Conservation (phyloP, 2,797 vertebrate species). For the Spondyliosoma cantharus region DNA sequence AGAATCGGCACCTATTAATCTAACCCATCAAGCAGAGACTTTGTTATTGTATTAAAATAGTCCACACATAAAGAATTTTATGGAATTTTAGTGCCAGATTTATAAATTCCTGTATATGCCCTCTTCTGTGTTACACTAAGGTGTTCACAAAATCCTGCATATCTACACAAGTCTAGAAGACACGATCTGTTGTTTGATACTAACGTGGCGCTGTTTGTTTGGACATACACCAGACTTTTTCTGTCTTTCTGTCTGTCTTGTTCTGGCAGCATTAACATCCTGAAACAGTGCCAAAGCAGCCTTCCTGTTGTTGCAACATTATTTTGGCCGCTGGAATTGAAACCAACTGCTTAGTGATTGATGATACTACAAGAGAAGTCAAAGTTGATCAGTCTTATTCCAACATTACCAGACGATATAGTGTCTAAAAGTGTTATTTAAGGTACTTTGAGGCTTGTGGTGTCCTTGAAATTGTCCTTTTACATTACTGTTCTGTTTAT, state of each 20-base stretch:
- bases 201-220: constrained; percentile 4
- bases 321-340: not conserved
- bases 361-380: not conserved
- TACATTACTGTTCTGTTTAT: not conserved
- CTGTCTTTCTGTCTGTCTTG: constrained; percentile 10
- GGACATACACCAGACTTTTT: constrained; percentile 9
- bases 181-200: not conserved
- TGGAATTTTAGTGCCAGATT: not conserved
- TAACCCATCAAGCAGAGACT: not conserved
- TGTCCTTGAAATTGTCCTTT: not conserved
- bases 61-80: not conserved
- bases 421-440: no score
- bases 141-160: not conserved
- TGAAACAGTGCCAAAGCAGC: constrained; percentile 11
- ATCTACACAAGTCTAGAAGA: not conserved
- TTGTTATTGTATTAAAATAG: not conserved
- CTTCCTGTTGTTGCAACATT: constrained; percentile 1
- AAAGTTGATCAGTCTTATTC: constrained; percentile 3
- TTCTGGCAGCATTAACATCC: not conserved
- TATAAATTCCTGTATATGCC: not conserved
- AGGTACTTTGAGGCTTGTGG: not conserved
- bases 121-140: not conserved
- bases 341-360: constrained; percentile 13
- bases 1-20: not conserved
- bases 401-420: not conserved